Percentiles rank a stretch among this genome's conserved stretches.
These are phyloP conservation scores for Petaurus breviceps DNA, from an alignment of 2,113 vertebrate genomes.

Conservation along the genomic window DNA sequence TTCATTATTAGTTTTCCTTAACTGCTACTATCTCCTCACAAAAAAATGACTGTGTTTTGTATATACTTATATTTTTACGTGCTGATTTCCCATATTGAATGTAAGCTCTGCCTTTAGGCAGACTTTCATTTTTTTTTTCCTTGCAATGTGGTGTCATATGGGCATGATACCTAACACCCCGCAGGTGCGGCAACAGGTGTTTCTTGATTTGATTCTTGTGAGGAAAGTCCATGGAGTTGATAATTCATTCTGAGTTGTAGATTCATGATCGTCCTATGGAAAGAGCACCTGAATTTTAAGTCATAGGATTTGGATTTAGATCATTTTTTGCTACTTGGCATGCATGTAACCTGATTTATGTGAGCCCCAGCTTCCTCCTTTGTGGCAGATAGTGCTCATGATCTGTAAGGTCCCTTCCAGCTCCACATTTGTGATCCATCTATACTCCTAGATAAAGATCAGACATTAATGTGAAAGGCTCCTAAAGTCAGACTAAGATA, in stretches of 20 bases:
- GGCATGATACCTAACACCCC: background rate
- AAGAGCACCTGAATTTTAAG: background rate
- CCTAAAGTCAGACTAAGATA: background rate
- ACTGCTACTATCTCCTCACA: background rate
- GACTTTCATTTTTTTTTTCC: background rate
- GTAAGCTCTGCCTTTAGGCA: no score
- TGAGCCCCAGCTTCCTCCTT: background rate
- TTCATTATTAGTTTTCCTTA: background rate
- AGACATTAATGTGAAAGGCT: background rate
- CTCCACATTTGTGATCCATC: background rate
- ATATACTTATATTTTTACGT: background rate
- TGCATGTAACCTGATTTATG: background rate
- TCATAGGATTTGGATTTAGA: background rate
- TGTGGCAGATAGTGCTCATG: background rate
- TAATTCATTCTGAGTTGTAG: constrained; percentile 11
- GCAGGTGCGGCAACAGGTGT: background rate
- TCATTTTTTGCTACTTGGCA: background rate
- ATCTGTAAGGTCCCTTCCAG: no score
- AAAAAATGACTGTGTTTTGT: background rate
- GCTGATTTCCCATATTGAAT: background rate
- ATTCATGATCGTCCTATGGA: background rate
- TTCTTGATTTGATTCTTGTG: background rate
- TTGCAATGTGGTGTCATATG: background rate
- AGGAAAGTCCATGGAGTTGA: background rate
- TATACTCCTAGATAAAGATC: no score